Conservation (phyloP, 2,888 invertebrate genomes). For the Pycnomerus fuliginosus region DNA sequence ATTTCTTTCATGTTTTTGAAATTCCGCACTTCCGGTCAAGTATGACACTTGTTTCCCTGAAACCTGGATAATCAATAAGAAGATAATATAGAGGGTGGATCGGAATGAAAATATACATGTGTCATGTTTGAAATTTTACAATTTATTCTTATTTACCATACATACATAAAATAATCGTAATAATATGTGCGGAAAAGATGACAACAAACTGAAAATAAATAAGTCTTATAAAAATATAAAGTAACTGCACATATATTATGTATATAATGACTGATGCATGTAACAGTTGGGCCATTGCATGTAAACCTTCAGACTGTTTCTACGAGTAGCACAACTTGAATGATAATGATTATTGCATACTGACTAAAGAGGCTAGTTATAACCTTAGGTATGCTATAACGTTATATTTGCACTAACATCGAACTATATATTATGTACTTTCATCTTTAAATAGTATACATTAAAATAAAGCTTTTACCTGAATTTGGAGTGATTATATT, state of each 20-base stretch:
- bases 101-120: conserved; percentile 2
- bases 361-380: conserved; percentile 50
- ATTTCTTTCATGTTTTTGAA: too few relatives aligned
- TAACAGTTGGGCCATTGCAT: conserved; percentile 47
- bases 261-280: conserved; percentile 42
- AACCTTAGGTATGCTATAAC: conserved; percentile 45
- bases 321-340: conserved; percentile 53
- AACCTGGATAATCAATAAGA: too few relatives aligned
- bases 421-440: conserved; percentile 49
- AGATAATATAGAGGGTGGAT: too few relatives aligned
- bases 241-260: conserved; percentile 46
- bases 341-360: conserved; percentile 51
- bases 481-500: conserved; percentile 47
- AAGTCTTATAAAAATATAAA: conserved; percentile 37
- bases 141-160: conserved; percentile 54
- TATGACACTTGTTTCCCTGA: too few relatives aligned
- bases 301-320: conserved; percentile 45
- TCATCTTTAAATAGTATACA: conserved; percentile 45
- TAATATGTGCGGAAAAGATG: conserved; percentile 48
- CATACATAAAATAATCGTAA: conserved; percentile 53
- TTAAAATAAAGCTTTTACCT: conserved; percentile 53
- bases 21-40: too few relatives aligned
- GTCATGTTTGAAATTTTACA: conserved; percentile 39
- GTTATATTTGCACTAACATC: conserved; percentile 54
- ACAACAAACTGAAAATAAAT: conserved; percentile 44